Evolutionary conservation across 2,888 invertebrate species (phyloP), one percentile per base, ranked within the genome.

Genomic region (Molanna angustata): DNA sequence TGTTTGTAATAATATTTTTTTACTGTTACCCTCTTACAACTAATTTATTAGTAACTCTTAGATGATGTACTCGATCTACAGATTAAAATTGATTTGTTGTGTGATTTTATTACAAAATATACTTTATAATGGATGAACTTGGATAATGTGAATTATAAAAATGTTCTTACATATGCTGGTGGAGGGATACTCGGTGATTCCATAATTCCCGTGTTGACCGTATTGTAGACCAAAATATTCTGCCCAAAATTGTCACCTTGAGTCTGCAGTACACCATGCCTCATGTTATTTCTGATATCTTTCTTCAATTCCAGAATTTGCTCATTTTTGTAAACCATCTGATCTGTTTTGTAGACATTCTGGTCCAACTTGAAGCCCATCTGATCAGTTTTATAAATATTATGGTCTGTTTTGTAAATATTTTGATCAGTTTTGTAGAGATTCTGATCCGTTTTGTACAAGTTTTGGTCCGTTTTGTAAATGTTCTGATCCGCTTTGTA

Each of bases 401-500:
- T 14, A 7, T 40, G n/a, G 17, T 48, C 41, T 27, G 27, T 27
- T 11, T 27, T 27, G 27, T 27, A 27, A 7, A 27, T 27, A 11
- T 7, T 11, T 27, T 27, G 6, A 7, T 27, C 27, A 27, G 27
- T 27, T 11, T 27, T 27, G 27, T 27, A 27, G 6, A 27, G 6
- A 9, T 48, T 60, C 65, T 70, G 41, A 3, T 41, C 41, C 32
- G 39, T 22, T 17, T 45, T 49, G 14, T 4, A 39, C 39, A 40
- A 19, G 17, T 14, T 27, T 7, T 40, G 27, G n/a, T 48, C 48
- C 21, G 13, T 32, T 20, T 45, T 49, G 14, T 49, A 39, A 13
- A 35, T 4, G n/a, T 41, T 60, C 66, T 70, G 41, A 6, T 41
- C 41, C 22, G 41, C 27, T 20, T 45, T 49, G 14, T 4, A 39